Evolutionary conservation across 2,797 vertebrate genomes (phyloP), one percentile per base, ranked within the genome.

Genomic region (Odontamblyopus lacepedii): DNA sequence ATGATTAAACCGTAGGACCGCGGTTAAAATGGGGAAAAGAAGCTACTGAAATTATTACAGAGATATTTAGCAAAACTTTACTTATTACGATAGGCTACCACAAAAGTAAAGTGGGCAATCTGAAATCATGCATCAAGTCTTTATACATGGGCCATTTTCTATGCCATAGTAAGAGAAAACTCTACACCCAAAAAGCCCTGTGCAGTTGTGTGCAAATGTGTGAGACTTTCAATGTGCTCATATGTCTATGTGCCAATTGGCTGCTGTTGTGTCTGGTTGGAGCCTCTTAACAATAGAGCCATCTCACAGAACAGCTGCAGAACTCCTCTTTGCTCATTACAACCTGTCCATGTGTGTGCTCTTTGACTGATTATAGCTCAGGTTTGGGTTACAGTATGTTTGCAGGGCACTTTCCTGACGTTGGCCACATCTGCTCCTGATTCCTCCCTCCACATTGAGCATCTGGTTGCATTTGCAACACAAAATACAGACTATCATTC

Each of bases 401-500:
- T 93, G 92, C 92, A 87, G 92, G 95, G 83, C 90, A 90, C 78
- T 75, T 74, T 70, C 86, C 60, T 75, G 73, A 63, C 30, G 71
- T 51, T 81, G 38, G 68, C 73, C 63, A 96, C 96, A 97, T 97
- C 96, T 98, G 96, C 92, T 95, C 92, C 89, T 95, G 91, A 95
- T 97, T 95, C 94, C 51, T 23, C 56, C 91, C 41, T 77, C 70
- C 87, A 85, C 89, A 91, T 92, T 93, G 81, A 96, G 95, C 96
- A 97, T 98, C 95, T 98, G 97, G 96, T 96, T 96, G 95, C 94
- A 92, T 97, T 97, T 96, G 94, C 88, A 92, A 94, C 88, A 92
- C 94, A 96, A 96, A 96, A 96, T 95, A 82, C 79, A 70, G 75
- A 80, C 82, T 74, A 96, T 96, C 95, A 96, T 95, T 97, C 95